Conservation (phyloP, 2,113 vertebrate species). For the Etia nguti region DNA sequence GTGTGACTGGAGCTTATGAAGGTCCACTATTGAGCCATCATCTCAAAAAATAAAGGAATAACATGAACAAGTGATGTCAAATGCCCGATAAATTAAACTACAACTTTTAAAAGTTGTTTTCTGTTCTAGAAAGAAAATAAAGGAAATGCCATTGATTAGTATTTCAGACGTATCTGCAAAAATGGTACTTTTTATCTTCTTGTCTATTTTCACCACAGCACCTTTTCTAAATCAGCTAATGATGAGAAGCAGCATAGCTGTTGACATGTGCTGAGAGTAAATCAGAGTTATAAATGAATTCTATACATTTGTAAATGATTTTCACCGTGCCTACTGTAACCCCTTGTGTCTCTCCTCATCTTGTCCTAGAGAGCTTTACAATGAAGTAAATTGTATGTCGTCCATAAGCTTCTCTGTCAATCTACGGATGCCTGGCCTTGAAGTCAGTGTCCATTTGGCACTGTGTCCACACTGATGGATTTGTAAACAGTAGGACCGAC, state of each 20-base stretch:
- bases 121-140: not conserved
- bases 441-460: constrained; percentile 72
- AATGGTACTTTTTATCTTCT: no score
- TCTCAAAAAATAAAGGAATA: not conserved
- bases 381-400: constrained; percentile 5
- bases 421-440: constrained; percentile 48
- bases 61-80: not conserved
- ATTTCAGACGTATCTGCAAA: not conserved
- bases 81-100: not conserved
- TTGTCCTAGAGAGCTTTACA: not conserved
- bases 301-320: not conserved
- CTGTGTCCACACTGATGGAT: constrained; percentile 62
- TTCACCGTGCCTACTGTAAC: constrained; percentile 17
- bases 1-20: not conserved
- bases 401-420: constrained; percentile 38
- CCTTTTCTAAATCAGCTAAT: not conserved
- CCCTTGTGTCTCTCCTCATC: not conserved
- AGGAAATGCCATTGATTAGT: not conserved
- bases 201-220: not conserved
- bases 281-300: constrained; percentile 2
- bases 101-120: not conserved
- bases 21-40: not conserved
- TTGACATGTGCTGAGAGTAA: not conserved
- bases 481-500: constrained; percentile 71
- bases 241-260: not conserved